These are phyloP conservation scores for Pterobdella sp. DNA, from an alignment of 2,888 invertebrate genomes.

Conservation along the genomic window DNA sequence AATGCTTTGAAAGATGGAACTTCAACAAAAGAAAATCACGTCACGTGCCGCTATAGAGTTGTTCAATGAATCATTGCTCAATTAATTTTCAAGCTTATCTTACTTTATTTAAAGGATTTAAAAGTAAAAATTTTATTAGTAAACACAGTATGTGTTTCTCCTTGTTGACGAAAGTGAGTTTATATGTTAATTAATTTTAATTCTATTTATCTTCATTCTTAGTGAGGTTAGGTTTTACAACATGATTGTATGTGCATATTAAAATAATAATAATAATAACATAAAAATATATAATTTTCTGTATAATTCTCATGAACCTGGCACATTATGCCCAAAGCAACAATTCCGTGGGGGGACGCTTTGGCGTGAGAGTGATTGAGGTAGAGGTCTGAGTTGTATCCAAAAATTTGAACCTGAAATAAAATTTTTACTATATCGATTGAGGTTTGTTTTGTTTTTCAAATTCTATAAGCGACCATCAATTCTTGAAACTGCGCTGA, in stretches of 20 bases:
- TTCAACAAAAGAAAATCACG: conserved; percentile 10
- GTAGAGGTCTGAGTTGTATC: conserved; percentile 22
- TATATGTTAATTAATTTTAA: not conserved
- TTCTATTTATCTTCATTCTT: not conserved
- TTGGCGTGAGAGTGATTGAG: conserved; percentile 15
- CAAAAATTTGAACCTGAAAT: conserved; percentile 22
- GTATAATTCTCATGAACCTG: conserved; percentile 17
- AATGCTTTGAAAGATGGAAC: conserved; percentile 10
- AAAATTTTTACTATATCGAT: too few species aligned
- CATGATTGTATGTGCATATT: too few species aligned
- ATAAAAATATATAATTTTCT: too few species aligned
- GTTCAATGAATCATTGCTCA: not conserved
- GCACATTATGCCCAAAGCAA: conserved; percentile 14
- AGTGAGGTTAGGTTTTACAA: not conserved
- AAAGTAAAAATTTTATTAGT: not conserved
- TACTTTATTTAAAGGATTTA: not conserved
- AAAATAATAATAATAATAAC: too few species aligned
- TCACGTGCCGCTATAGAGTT: conserved; percentile 7
- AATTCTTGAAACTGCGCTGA: too few species aligned
- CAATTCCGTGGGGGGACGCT: conserved; percentile 18
- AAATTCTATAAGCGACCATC: too few species aligned
- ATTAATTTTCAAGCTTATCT: not conserved
- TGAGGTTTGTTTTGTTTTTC: too few species aligned
- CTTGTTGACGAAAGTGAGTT: not conserved
- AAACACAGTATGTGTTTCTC: not conserved